These are phyloP conservation scores for Phalacrocorax brasilianus DNA, from an alignment of 2,113 vertebrate genomes.

Conservation along the genomic window DNA sequence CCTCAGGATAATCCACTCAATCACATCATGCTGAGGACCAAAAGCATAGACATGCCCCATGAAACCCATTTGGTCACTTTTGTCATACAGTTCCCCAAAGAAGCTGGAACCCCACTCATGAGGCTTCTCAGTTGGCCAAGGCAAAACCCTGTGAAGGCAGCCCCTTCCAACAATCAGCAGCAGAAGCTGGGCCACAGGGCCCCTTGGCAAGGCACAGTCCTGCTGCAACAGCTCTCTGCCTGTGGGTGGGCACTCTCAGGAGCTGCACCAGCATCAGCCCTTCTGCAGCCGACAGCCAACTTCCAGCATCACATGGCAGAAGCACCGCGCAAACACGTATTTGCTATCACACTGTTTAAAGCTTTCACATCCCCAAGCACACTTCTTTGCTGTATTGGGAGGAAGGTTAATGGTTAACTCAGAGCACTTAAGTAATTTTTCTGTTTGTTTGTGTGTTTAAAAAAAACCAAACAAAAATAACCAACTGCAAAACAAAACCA, in stretches of 20 bases:
- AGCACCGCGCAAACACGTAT: accelerated
- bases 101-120: accelerated
- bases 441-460: neutral
- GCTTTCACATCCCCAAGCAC: neutral
- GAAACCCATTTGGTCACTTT: neutral
- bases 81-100: neutral
- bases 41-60: neutral
- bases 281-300: neutral
- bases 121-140: neutral
- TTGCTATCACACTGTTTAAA: neutral
- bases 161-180: neutral
- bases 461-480: neutral
- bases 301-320: neutral
- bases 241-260: neutral
- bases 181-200: too few species aligned
- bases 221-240: neutral
- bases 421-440: neutral
- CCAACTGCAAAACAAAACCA: too few species aligned
- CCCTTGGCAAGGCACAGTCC: neutral
- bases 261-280: neutral
- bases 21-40: neutral
- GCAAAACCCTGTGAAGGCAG: neutral
- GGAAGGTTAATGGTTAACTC: neutral
- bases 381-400: neutral
- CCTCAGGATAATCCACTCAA: neutral